Conservation (phyloP, 2,888 invertebrate species). For the Limnephilus auricula region DNA sequence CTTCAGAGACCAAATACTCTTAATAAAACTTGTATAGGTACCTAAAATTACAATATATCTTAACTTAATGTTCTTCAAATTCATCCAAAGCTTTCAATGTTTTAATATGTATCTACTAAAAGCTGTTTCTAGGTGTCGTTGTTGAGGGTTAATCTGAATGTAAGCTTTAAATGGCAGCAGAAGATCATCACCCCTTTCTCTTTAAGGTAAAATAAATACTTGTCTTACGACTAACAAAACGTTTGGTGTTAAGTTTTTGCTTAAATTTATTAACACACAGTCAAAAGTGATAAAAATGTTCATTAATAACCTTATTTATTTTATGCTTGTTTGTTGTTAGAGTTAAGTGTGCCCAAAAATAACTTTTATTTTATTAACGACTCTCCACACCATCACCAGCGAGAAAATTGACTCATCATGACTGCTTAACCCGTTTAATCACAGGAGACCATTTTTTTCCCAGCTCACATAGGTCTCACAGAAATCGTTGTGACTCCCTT, state of each 20-base stretch:
- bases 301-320: neutral
- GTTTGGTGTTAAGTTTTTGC: neutral
- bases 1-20: neutral
- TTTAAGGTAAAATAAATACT: neutral
- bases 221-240: neutral
- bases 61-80: neutral
- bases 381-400: too few species aligned
- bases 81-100: neutral
- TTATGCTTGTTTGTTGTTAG: too few species aligned
- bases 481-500: too few species aligned
- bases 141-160: neutral
- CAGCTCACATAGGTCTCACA: too few species aligned
- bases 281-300: neutral
- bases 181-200: neutral
- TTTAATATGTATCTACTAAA: neutral
- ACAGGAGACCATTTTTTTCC: too few species aligned
- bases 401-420: too few species aligned
- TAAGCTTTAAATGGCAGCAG: neutral
- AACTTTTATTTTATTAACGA: too few species aligned
- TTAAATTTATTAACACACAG: neutral
- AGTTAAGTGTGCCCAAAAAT: too few species aligned
- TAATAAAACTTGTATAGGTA: too few species aligned
- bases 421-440: too few species aligned
- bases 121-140: conserved; percentile 27
- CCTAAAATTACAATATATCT: too few species aligned